phyloP scores from a whole-genome alignment of 2,888 invertebrate species.

The Erebia epiphron region DNA sequence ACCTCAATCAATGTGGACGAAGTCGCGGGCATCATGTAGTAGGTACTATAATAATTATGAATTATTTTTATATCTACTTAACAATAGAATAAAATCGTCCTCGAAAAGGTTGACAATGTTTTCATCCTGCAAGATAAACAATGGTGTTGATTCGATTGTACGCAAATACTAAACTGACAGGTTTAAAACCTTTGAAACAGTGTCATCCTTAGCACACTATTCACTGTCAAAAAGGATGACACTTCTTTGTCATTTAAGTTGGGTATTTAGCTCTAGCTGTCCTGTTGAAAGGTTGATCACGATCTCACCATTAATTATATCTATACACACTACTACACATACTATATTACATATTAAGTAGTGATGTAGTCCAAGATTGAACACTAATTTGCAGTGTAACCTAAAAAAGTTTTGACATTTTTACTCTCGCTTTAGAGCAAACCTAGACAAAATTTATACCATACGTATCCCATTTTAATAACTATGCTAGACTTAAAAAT shows the following conservation, averaged over 20 bases:
- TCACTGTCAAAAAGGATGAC: neutral
- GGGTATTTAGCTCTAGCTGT: neutral
- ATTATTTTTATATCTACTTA: conserved; percentile 5
- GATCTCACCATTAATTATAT: no score
- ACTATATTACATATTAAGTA: neutral
- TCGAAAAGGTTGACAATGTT: conserved; percentile 17
- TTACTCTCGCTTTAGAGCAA: no score
- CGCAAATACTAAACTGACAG: neutral
- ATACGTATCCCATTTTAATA: neutral
- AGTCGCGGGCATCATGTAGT: no score
- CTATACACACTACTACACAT: no score
- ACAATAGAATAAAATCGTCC: conserved; percentile 27
- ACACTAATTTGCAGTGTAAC: neutral
- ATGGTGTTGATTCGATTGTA: neutral
- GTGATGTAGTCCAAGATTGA: neutral
- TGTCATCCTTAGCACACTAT: neutral
- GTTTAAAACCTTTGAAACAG: neutral
- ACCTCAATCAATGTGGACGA: no score
- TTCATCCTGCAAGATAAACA: neutral
- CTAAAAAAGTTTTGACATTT: neutral
- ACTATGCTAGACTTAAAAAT: neutral
- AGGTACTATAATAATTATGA: neutral
- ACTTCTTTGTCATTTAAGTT: neutral
- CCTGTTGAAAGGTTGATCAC: neutral
- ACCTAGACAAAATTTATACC: neutral